Base-by-base conservation (phyloP, 2,888 invertebrate species). In the Hoplodrina ambigua region DNA sequence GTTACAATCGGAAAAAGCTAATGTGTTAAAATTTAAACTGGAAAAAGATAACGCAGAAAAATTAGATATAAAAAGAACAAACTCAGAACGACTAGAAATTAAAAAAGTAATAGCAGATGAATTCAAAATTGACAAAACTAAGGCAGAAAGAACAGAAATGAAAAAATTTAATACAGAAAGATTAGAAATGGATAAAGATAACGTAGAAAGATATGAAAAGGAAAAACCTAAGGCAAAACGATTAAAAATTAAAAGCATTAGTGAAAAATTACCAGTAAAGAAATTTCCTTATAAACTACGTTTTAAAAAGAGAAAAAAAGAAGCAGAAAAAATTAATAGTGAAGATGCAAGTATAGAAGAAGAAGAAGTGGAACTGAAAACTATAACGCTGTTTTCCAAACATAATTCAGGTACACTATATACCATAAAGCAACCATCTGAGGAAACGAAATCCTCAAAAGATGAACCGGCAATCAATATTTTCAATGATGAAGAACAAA, bases 371-470 rank as follows among this genome's bases (percentile, higher is more conserved):
- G 49, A 60, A 54, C 50, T 60, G 13, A 41, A 81, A 64, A 77
- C 82, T n/a, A 49, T 77, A 19, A 78, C 44, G 55, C 54, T 78
- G 19, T 78, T 59, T 56, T 62, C 77, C 1, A 72, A 78, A 65
- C 62, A 50, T 1, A 46, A 41, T 15, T 49, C 25, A 25, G 25
- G 25, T 1, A 25, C 25, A 25, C 25, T 25, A 25, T 2, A 25
- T 25, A 25, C 25, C 25, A 25, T 25, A 25, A 25, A 25, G 25
- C 25, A 64, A 58, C 10, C 57, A 10, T 52, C 25, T 13, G 52
- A 57, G 5, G 58, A 62, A 59, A 41, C 17, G 1, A 44, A 59
- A 50, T 13, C 13, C 1, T 20, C 37, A 17, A 41, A 59, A 53
- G 19, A 59, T 53, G 30, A 49, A 37, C 44, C 62, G 33, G 19